Base-by-base conservation (phyloP, 2,888 invertebrate species). In the Neelides folsomi region DNA sequence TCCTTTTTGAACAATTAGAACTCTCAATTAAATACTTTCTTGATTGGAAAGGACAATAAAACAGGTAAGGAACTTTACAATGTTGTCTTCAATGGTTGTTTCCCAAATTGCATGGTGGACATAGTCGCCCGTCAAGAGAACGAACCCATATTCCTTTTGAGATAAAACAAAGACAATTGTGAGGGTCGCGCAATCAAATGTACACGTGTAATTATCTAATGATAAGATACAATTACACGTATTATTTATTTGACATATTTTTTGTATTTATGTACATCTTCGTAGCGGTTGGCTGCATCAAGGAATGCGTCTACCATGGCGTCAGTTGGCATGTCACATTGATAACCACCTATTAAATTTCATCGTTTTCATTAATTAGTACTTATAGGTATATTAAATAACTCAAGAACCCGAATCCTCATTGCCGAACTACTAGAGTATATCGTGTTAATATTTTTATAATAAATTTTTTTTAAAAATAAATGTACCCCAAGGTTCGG, bases 311-410 rank as follows among this genome's bases (percentile, higher is more conserved):
- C 35, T 12, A 4, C 43, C 39, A 82, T 75, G 0, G 82, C 76
- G 68, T 81, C 77, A 71, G 77, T 72, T 0, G 89, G 86, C 1
- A 79, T 73, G 68, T 90, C 89, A 66, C 89, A 90, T 50, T 77
- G 75, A 64, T 83, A 86, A 67, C 85, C 84, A 2, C 88, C 89
- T 27, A 27, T 27, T 27, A 27, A 27, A 27, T 27, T 27, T 27
- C 79, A 18, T 27, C 27, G 7, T 27, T 27, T 27, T 27, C 27
- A 27, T 27, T 27, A 27, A 27, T 27, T n/a, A n/a, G n/a, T n/a
- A n/a, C n/a, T n/a, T n/a, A n/a, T n/a, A n/a, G n/a, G n/a, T n/a
- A n/a, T n/a, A n/a, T n/a, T n/a, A n/a, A n/a, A n/a, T n/a, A n/a
- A n/a, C n/a, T n/a, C n/a, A n/a, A n/a, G n/a, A n/a, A n/a, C n/a